These are phyloP conservation scores for Riparia riparia DNA, from an alignment of 2,113 vertebrate genomes.

Conservation along the genomic window DNA sequence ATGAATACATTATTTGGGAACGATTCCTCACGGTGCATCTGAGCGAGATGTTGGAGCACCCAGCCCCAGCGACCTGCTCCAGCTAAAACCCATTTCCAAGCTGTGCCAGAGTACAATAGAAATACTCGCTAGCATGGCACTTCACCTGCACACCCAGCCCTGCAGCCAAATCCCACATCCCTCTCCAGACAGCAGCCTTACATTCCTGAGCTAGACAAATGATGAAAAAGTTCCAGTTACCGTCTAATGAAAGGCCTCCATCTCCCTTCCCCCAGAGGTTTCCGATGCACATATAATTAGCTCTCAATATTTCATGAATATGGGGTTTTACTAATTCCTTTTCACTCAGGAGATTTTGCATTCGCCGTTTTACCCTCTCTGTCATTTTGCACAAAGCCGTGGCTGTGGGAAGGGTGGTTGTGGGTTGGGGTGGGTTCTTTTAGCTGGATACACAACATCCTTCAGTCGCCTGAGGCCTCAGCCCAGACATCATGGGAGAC, in stretches of 20 bases:
- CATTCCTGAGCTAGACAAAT: constrained; percentile 74
- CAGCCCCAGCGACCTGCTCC: background rate
- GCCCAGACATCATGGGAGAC: constrained; percentile 4
- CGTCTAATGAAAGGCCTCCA: constrained; percentile 73
- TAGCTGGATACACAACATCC: background rate
- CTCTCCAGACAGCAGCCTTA: constrained; percentile 63
- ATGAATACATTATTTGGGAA: background rate
- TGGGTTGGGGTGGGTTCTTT: background rate
- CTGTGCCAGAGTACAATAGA: constrained; percentile 17
- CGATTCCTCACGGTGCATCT: fast-evolving
- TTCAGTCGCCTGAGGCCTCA: constrained; percentile 6
- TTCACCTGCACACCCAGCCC: constrained; percentile 70
- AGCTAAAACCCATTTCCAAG: background rate
- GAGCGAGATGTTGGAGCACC: background rate
- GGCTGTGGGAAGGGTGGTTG: constrained; percentile 19
- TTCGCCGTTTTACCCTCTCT: constrained; percentile 30
- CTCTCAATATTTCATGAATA: constrained; percentile 63
- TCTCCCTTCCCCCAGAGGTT: constrained; percentile 69
- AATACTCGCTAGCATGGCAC: constrained; percentile 14
- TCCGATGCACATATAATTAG: constrained; percentile 74
- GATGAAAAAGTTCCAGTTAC: constrained; percentile 72
- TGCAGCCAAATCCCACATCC: constrained; percentile 68
- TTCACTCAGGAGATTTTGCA: constrained; percentile 65
- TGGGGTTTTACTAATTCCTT: constrained; percentile 65
- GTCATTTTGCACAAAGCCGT: constrained; percentile 51